Percentiles rank a stretch among this genome's conserved stretches.
phyloP scores from a whole-genome alignment of 2,888 invertebrate species.

The Scrobipalpa costella region DNA sequence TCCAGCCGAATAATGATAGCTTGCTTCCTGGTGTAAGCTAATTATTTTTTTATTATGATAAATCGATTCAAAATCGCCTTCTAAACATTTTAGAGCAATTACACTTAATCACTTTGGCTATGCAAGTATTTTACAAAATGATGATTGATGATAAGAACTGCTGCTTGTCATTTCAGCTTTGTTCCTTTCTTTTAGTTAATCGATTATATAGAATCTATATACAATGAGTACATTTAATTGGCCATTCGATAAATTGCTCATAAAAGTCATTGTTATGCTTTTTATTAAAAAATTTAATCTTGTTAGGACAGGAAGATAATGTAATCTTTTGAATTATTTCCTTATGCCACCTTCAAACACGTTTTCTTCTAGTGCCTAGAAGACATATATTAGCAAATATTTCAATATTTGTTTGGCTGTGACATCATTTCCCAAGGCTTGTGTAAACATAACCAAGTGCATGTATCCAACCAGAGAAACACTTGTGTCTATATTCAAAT shows the following conservation, averaged over 20 bases:
- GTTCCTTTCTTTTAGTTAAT: neutral
- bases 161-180: neutral
- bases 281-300: no score
- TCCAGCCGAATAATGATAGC: no score
- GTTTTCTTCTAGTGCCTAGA: conserved; percentile 1
- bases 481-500: neutral
- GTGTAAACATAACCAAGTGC: conserved; percentile 9
- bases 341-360: neutral
- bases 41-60: neutral
- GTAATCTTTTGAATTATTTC: no score
- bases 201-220: no score
- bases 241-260: neutral
- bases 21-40: no score
- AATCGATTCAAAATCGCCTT: conserved; percentile 7
- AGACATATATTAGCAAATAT: conserved; percentile 8
- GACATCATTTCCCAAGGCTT: neutral
- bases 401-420: conserved; percentile 4
- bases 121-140: neutral
- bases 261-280: neutral
- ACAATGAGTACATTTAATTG: neutral
- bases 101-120: neutral
- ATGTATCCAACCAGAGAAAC: neutral
- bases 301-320: no score
- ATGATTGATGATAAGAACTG: neutral
- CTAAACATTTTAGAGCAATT: conserved; percentile 10